Evolutionary conservation across 2,113 vertebrate genomes (phyloP).

Genomic region (Pimephales promelas): DNA sequence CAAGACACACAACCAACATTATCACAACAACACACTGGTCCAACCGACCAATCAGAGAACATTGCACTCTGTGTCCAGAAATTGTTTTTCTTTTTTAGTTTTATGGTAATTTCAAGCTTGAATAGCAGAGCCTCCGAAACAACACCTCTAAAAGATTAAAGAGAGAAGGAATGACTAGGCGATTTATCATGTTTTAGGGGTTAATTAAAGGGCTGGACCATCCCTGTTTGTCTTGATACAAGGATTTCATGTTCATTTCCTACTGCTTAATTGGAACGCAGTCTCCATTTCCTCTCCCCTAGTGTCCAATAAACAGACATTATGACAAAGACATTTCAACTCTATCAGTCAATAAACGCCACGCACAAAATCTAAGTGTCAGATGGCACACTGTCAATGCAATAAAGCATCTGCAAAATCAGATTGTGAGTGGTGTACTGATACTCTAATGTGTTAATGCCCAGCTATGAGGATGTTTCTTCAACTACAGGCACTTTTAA

Average conservation of each 20-base stretch:
- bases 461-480: not conserved
- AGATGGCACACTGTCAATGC: not conserved
- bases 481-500: not conserved
- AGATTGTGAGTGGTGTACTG: not conserved
- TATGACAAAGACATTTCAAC: conserved; percentile 20
- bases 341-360: conserved; percentile 26
- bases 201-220: conserved; percentile 51
- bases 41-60: too few species aligned
- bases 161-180: not conserved
- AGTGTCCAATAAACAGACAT: not conserved
- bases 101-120: not conserved
- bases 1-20: too few species aligned
- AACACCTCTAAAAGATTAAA: not conserved
- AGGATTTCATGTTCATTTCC: conserved; percentile 29
- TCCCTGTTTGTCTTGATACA: not conserved
- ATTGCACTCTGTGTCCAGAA: not conserved
- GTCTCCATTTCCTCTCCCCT: not conserved
- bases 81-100: not conserved
- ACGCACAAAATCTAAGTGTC: not conserved
- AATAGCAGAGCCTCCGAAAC: not conserved
- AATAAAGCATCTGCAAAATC: conserved; percentile 20
- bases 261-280: not conserved
- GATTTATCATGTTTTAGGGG: conserved; percentile 16
- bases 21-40: too few species aligned
- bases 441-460: not conserved